These are phyloP conservation scores for Helobdella robusta DNA, from an alignment of 2,888 invertebrate genomes.

Conservation along the genomic window DNA sequence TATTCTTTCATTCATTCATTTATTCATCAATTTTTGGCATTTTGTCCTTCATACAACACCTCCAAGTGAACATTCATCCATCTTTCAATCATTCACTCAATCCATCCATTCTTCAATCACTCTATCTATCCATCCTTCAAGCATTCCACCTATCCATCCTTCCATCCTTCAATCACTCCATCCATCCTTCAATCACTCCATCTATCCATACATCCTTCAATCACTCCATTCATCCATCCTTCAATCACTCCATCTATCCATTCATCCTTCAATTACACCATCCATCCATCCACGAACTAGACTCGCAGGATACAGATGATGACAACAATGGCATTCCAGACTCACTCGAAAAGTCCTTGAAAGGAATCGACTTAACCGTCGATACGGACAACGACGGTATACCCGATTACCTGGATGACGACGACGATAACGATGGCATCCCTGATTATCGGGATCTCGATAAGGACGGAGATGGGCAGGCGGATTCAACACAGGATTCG, in stretches of 20 bases:
- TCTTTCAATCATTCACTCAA: too few relatives aligned
- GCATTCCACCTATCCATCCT: too few relatives aligned
- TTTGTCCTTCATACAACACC: too few relatives aligned
- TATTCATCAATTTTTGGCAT: too few relatives aligned
- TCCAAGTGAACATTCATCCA: too few relatives aligned
- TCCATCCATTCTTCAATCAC: too few relatives aligned
- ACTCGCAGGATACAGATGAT: slow-evolving; percentile 25
- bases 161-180: too few relatives aligned
- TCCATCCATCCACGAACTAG: background rate
- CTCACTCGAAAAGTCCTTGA: slow-evolving; percentile 26
- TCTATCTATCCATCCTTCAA: too few relatives aligned
- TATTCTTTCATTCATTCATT: too few relatives aligned
- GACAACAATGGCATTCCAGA: slow-evolving; percentile 32
- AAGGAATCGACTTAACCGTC: slow-evolving; percentile 23
- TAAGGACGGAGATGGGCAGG: slow-evolving; percentile 26
- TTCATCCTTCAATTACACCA: background rate
- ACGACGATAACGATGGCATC: slow-evolving; percentile 28
- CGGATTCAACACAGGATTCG: slow-evolving; percentile 31
- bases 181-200: too few relatives aligned
- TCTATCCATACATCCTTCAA: too few relatives aligned
- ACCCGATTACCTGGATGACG: slow-evolving; percentile 30
- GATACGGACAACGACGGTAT: slow-evolving; percentile 31
- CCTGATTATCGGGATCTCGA: slow-evolving; percentile 26
- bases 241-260: background rate
- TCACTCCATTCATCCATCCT: background rate